Conservation (phyloP, 2,888 invertebrate species). For the Drosophila vallismaia region DNA sequence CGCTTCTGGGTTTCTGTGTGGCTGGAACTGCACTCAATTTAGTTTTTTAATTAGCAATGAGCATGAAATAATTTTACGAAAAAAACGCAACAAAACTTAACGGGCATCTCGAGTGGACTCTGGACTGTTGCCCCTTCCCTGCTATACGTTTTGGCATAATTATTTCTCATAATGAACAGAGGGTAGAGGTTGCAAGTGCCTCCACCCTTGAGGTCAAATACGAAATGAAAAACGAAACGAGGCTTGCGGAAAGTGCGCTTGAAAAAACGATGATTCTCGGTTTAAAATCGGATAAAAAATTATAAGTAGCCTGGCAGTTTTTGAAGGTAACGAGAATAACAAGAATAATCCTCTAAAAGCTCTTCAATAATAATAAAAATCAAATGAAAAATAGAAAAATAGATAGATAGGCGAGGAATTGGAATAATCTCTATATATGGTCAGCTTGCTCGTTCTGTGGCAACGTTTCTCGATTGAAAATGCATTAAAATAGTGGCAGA, state of each 20-base stretch:
- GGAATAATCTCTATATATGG: conserved; percentile 30
- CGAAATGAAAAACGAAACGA: not conserved
- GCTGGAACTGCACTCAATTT: conserved; percentile 69
- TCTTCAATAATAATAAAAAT: not conserved
- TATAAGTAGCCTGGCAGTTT: not conserved
- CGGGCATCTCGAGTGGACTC: conserved; percentile 63
- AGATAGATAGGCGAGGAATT: not conserved
- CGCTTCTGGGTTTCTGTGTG: conserved; percentile 3
- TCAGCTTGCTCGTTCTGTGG: conserved; percentile 23
- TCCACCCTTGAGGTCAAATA: conserved; percentile 46
- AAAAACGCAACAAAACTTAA: conserved; percentile 65
- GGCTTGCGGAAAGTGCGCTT: conserved; percentile 4
- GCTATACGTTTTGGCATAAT: conserved; percentile 64
- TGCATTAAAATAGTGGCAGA: conserved; percentile 68
- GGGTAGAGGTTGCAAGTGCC: conserved; percentile 2
- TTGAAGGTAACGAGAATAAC: conserved; percentile 2
- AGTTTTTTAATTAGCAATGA: conserved; percentile 79
- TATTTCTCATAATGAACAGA: conserved; percentile 57
- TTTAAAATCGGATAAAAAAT: not conserved
- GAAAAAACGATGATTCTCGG: not conserved
- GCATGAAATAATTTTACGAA: conserved; percentile 75
- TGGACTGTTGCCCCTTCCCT: not conserved
- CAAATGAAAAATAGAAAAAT: no score
- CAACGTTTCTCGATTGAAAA: conserved; percentile 66
- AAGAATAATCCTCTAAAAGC: conserved; percentile 45